Base-by-base conservation (phyloP, 2,113 vertebrate species). In the Odontesthes bonariensis region DNA sequence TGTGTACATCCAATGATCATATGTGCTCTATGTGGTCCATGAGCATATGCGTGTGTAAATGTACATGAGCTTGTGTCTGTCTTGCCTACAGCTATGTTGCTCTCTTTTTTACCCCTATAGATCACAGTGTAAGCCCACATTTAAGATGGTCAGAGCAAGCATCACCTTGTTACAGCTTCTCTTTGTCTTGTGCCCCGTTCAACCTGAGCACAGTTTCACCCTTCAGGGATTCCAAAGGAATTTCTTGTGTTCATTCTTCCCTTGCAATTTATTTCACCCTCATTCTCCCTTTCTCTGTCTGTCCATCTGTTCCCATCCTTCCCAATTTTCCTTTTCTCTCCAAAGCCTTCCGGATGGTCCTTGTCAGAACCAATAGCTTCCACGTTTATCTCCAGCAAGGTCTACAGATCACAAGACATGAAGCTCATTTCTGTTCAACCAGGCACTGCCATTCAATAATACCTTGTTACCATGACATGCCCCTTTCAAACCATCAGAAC, bases 381-480 rank as follows among this genome's bases (percentile, higher is more conserved):
- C 40, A 52, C 75, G 71, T 69, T 71, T 80, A 69, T 79, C 65
- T 79, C 59, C 84, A 78, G 80, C 75, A 80, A 87, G 57, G 79
- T 69, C 64, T 38, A 70, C 44, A 60, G 75, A 84, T 87, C 55
- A 88, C 62, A 86, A 81, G 70, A 54, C 72, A 69, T 22, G 40
- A 68, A 59, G 71, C 69, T 86, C 47, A 72, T 70, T 84, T 83
- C 72, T 74, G 76, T 72, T 80, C 51, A 57, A 73, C 65, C 58
- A 85, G 68, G 86, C 79, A 77, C 78, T 84, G 61, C 32, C 63
- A 70, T 83, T 76, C 67, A 89, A 73, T 87, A 87, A 69, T 62
- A 75, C 80, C 75, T 65, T 71, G 76, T 82, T 85, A 75, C 69
- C 54, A 31, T 65, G 71, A 77, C 69, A 69, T 78, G 72, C 32